Base-by-base conservation (phyloP, 2,888 invertebrate species). In the Acutogordius australiensis region DNA sequence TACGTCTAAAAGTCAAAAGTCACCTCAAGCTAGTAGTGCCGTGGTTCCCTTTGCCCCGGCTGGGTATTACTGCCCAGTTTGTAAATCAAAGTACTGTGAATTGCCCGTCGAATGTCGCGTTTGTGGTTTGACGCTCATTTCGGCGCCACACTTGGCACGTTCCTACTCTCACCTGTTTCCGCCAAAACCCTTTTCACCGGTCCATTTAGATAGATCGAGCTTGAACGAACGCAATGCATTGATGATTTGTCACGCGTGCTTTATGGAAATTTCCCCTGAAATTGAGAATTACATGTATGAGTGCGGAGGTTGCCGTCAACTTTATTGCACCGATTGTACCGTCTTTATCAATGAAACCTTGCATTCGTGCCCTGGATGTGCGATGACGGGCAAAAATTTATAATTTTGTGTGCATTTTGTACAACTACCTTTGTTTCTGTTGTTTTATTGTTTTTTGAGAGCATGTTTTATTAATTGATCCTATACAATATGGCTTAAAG, bases 131-230 rank as follows among this genome's bases (percentile, higher is more conserved):
- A 91, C 90, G 2, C 75, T 97, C 58, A 91, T 91, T 18, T 90
- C 94, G 1, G 94, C 97, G 1, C 91, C 94, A 27, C 97, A 99
- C 75, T 76, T 97, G 60, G 91, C 94, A 1, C 78, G 94, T 64
- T 90, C 91, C 0, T 91, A 91, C 71, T 91, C 94, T 70, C 94
- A 97, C 72, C 75, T 97, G 63, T 90, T 94, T 70, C 91, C 91
- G 0, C 81, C 27, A 8, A 8, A 13, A 13, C 13, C 8, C 23
- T 51, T 18, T 26, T 8, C 8, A 23, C 21, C 18, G 8, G 23
- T 51, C 51, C 13, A 51, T 8, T 26, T 26, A 23, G 51, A 18
- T 8, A 8, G 21, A 23, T 26, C 27, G 4, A 37, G 8, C 8
- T 8, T 13, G 8, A 37, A 37, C 44, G 44, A 37, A 13, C 8